Percentiles rank a stretch among this genome's conserved stretches.
phyloP scores from a whole-genome alignment of 2,113 vertebrate genomes.

The Tachysurus vachellii region DNA sequence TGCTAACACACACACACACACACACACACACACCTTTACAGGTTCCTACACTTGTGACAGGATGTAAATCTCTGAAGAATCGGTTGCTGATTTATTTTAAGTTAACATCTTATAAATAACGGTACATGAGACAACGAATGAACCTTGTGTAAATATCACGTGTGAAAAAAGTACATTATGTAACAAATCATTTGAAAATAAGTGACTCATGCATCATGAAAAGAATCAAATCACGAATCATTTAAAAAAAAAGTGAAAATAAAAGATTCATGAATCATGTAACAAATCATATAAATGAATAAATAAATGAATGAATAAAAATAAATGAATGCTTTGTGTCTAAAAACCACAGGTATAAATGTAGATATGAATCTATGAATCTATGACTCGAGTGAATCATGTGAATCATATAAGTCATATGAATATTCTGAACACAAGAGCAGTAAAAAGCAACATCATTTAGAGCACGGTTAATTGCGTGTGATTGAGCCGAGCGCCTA shows the following conservation, averaged over 20 bases:
- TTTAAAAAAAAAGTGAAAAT: neutral
- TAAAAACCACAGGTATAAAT: neutral
- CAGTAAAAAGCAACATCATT: conserved; percentile 22
- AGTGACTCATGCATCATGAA: neutral
- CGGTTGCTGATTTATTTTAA: neutral
- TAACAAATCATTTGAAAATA: neutral
- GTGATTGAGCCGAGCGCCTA: conserved; percentile 37
- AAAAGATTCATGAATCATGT: neutral
- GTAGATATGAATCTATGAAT: neutral
- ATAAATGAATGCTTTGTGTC: neutral
- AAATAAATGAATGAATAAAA: neutral
- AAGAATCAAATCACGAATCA: neutral
- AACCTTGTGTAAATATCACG: neutral
- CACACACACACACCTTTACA: conserved; percentile 10
- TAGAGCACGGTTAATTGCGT: conserved; percentile 37
- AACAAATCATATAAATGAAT: neutral
- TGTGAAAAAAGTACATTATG: neutral
- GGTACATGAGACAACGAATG: no score
- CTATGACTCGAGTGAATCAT: neutral
- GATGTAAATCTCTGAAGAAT: neutral
- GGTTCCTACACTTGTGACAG: neutral
- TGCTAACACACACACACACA: conserved; percentile 3
- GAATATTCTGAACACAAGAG: neutral
- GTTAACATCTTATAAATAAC: neutral
- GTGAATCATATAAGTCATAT: neutral